A percentile compares a stretch with the other conserved stretches of the same genome.
Evolutionary conservation across 2,797 vertebrate genomes (phyloP).

Genomic region (Acanthurus leucopareius): DNA sequence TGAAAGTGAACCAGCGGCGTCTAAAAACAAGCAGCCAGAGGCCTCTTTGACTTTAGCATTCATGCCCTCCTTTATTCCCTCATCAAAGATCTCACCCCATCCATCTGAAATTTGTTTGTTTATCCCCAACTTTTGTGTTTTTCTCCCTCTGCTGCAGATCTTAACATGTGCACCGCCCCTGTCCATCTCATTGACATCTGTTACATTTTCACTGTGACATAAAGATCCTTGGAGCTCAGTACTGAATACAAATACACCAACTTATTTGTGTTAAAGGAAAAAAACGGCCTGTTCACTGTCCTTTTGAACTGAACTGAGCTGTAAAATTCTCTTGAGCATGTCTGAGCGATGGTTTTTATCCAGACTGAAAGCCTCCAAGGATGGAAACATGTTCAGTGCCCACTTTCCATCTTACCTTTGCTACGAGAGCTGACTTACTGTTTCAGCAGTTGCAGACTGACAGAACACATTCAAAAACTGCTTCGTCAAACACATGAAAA

Average conservation of each 20-base stretch:
- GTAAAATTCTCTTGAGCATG: conserved; percentile 22
- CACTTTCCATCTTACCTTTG: conserved; percentile 65
- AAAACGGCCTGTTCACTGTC: conserved; percentile 19
- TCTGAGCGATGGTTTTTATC: conserved; percentile 49
- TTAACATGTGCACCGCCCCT: conserved; percentile 35
- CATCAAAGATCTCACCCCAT: conserved; percentile 42
- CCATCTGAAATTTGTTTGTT: conserved; percentile 54
- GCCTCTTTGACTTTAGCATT: conserved; percentile 27
- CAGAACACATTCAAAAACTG: conserved; percentile 32
- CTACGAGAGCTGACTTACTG: conserved; percentile 21
- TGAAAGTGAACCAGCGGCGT: conserved; percentile 23
- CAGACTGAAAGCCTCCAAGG: conserved; percentile 47
- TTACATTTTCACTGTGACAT: conserved; percentile 49
- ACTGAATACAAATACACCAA: conserved; percentile 52
- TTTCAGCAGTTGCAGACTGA: conserved; percentile 46
- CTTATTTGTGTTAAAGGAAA: conserved; percentile 21
- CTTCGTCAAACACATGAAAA: conserved; percentile 27
- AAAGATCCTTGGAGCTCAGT: conserved; percentile 16
- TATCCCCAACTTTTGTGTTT: conserved; percentile 44
- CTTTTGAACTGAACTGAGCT: conserved; percentile 20
- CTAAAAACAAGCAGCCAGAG: conserved; percentile 14
- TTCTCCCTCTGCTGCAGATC: conserved; percentile 24
- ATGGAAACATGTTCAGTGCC: conserved; percentile 61
- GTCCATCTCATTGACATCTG: conserved; percentile 50
- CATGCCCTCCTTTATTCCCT: too few relatives aligned